phyloP scores from a whole-genome alignment of 2,888 invertebrate genomes.

The Morpho deidamia region DNA sequence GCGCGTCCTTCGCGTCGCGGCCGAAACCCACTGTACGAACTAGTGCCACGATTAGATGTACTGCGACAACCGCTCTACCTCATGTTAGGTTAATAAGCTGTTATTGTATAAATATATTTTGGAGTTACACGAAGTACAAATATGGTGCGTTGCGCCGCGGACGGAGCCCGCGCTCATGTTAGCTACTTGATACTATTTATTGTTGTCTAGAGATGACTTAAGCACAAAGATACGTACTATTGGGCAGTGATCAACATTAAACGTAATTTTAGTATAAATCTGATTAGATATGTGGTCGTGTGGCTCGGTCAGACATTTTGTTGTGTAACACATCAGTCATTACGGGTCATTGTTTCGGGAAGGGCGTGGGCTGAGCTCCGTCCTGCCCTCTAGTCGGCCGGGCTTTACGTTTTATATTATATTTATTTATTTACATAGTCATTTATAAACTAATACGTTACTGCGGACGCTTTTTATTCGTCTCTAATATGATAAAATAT shows the following conservation, averaged over 20 bases:
- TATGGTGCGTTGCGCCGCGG: slow-evolving; percentile 45
- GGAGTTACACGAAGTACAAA: slow-evolving; percentile 71
- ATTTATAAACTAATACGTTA: slow-evolving; percentile 63
- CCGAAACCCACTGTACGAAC: slow-evolving; percentile 33
- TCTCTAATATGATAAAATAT: slow-evolving; percentile 14
- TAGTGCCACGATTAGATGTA: slow-evolving; percentile 37
- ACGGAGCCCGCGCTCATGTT: slow-evolving; percentile 60
- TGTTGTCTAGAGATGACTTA: slow-evolving; percentile 72
- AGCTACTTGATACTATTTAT: slow-evolving; percentile 61
- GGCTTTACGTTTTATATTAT: slow-evolving; percentile 48
- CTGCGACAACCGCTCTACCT: slow-evolving; percentile 71
- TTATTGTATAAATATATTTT: slow-evolving; percentile 74
- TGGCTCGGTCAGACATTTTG: slow-evolving; percentile 61
- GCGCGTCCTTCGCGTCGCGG: slow-evolving; percentile 19
- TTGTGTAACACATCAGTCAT: slow-evolving; percentile 61
- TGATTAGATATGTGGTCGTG: slow-evolving; percentile 65
- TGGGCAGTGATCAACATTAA: slow-evolving; percentile 79
- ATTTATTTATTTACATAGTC: slow-evolving; percentile 69
- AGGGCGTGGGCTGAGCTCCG: slow-evolving; percentile 51
- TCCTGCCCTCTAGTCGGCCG: slow-evolving; percentile 44
- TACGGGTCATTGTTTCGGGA: slow-evolving; percentile 71
- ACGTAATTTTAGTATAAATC: slow-evolving; percentile 75
- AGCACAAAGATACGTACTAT: slow-evolving; percentile 78
- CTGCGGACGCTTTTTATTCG: slow-evolving; percentile 41
- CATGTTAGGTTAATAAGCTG: slow-evolving; percentile 72